Base-by-base conservation (phyloP, 1,140 invertebrate genomes). In the Pseudomyrmex cubaensis region DNA sequence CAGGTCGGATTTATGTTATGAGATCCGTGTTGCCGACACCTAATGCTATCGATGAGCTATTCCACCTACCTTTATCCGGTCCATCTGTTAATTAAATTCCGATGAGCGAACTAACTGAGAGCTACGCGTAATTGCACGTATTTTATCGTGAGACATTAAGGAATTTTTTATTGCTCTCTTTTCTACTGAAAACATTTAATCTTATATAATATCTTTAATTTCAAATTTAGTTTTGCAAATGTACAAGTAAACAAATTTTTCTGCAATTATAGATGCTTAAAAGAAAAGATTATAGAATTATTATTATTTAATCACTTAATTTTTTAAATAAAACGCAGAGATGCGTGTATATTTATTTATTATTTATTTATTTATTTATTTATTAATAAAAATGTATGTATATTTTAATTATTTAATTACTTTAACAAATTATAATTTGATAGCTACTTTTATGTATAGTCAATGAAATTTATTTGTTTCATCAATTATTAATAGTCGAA, bases 101-200 rank as follows among this genome's bases (percentile, higher is more conserved):
- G 35, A 2, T 22, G 80, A 83, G 83, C 80, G 80, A 77, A 75
- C 63, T 73, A 57, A 56, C 50, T 50, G 69, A 67, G 46, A 59
- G 70, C 22, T 48, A 83, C 73, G 73, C 82, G 82, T 86, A 73
- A 86, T 84, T 77, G 84, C 66, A 72, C 80, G 82, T 66, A 70
- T 59, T 66, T 57, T 52, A 48, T 17, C 50, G 35, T 25, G 44
- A 50, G 52, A 48, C 72, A 72, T 59, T 62, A 74, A 83, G 73
- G 66, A 84, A 86, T 25, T 25, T 86, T 83, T 84, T 77, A 69
- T 85, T 50, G 66, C 44, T 12, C 46, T 83, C 64, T 74, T 17
- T 61, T 7, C 9, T 52, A 3, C 48, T 7, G 62, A 77, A 59
- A 50, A 84, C 50, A 69, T 84, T 78, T 17, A 35, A 66, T 15